Evolutionary conservation across 2,888 invertebrate species (phyloP), one percentile per base, ranked within the genome.

Genomic region (Ectemnius cavifrons): DNA sequence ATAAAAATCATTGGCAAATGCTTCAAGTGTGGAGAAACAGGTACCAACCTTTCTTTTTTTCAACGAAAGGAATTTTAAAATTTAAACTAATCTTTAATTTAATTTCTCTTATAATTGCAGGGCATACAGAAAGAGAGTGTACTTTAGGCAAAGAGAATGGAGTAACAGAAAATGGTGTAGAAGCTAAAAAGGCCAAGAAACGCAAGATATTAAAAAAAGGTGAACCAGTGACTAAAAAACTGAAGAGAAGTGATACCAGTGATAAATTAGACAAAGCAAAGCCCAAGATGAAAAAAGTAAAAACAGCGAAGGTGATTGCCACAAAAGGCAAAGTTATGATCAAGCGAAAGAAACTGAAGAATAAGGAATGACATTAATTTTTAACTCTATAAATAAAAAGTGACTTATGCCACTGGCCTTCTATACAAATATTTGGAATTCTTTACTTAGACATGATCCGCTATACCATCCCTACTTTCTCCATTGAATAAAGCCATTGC

Each of bases 111-210:
- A 72, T 18, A 16, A 37, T 79, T 69, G 1, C 61, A 83, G 87
- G 89, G 67, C 89, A 89, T 60, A 84, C 78, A 16, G 84, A 77
- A 63, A 87, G 84, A 73, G 78, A 87, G 60, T 89, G 89, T 27
- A 20, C n/a, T 0, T 4, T 6, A 4, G 28, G 58, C 20, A 16
- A 61, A 13, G 13, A 70, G 27, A 59, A 47, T 47, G 2, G 11
- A 16, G 23, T 6, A 18, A 11, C 8, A 37, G 37, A 37, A 37
- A 74, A 49, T 0, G 28, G 49, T 46, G 13, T 59, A 14, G 5
- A 27, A 16, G 71, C 16, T 14, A 67, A 77, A 23, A 83, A 81
- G 60, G 1, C 46, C 8, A 37, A 67, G n/a, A 78, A 80, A 66
- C 79, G 80, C 16, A 45, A 59, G 20, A 13, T n/a, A 28, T 4